Base-by-base conservation (phyloP, 2,113 vertebrate genomes). In the Scopus umbretta region DNA sequence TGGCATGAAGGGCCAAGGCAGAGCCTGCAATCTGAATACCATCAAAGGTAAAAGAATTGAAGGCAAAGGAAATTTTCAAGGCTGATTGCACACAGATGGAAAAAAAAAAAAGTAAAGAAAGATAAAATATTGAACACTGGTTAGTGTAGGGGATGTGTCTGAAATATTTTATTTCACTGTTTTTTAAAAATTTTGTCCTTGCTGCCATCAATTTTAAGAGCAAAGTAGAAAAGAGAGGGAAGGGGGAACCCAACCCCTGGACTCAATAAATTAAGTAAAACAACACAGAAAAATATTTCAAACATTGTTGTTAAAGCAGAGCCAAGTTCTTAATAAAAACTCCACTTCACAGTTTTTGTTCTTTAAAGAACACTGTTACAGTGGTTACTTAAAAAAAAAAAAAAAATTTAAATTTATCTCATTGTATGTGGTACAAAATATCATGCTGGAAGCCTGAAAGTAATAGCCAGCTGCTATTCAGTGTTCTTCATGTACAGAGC, bases 31-130 rank as follows among this genome's bases (percentile, higher is more conserved):
- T 95, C 55, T 91, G 80, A 97, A 90, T 86, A 73, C 21, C 38
- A 80, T 96, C 93, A 90, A 88, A 97, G 72, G 59, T 80, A 87
- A 80, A 96, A 96, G 78, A 96, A 93, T 70, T 93, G 86, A 92
- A 95, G 75, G 88, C 88, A 78, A 87, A 95, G 66, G 88, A 97
- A 96, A 82, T 88, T 80, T 83, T 96, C 84, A 68, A 88, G 95
- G 75, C 67, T 88, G 92, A 96, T 78, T 92, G 83, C 43, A 66
- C 52, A 62, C 2, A 43, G 75, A 25, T 73, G 85, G 52, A 84
- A 32, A 43, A 86, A 79, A 90, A 80, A 70, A 76, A 79, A 91
- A 89, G 19, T 18, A 70, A 92, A 81, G 80, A 89, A 95, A 85
- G 74, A 93, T 80, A 90, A 96, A 97, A 90, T 94, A 95, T 72